Base-by-base conservation (phyloP, 2,888 invertebrate species). In the Dysmachus trigonus region DNA sequence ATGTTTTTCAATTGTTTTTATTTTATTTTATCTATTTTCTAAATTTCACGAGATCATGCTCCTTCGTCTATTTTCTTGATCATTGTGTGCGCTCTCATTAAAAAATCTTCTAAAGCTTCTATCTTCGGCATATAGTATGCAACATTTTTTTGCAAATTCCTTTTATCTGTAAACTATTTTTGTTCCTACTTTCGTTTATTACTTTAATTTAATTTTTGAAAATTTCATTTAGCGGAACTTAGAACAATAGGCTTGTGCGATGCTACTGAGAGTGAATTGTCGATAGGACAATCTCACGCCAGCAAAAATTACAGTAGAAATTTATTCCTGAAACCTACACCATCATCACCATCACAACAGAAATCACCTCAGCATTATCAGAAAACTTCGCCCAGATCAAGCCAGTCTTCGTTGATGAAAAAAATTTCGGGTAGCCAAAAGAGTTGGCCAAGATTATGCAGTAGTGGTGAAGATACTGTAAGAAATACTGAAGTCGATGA, bases 161-260 rank as follows among this genome's bases (percentile, higher is more conserved):
- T 51, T 41, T 41, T 35, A 41, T 47, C 74, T 86, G 15, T 41
- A 41, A 53, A 10, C 13, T 71, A 85, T 85, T 85, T 85, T 87
- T n/a, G 38, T 76, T 83, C 72, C 85, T 83, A 62, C 62, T 86
- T 85, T 85, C 86, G 47, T 87, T 88, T 87, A 87, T 86, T 77
- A 84, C 88, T 86, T 87, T 87, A 87, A 86, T 87, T 87, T 87
- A 87, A 84, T 74, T 86, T 86, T 77, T 72, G 13, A 47, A 38
- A 85, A 86, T 88, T 88, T 88, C 72, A 87, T 89, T 87, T 89
- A 90, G 90, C 90, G 89, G 90, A 90, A 88, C 89, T 90, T 88
- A 89, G 90, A 89, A 89, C 90, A 87, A 90, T 90, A 88, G 89
- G 89, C 87, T 89, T 88, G 71, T 88, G 89, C 86, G 89, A 89